A percentile compares a stretch with the other conserved stretches of the same genome.
Evolutionary conservation across 2,113 vertebrate genomes (phyloP).

Genomic region (Carlito syrichta): DNA sequence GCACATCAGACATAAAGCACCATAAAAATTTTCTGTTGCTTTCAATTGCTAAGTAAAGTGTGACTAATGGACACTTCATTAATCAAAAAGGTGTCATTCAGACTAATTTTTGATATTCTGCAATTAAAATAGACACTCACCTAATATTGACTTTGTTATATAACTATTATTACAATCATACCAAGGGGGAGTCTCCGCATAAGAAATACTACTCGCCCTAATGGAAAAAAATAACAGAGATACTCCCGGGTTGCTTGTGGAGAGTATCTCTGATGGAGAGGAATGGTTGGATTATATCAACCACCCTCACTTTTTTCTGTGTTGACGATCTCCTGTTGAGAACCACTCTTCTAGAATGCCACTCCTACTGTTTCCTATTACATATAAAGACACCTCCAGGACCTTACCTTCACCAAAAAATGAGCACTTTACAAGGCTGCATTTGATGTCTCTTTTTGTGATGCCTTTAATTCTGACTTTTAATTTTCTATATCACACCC

Average conservation of each 20-base stretch:
- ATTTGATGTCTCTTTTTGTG: background rate
- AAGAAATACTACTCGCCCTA: background rate
- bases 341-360: background rate
- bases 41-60: background rate
- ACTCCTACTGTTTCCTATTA: background rate
- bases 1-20: background rate
- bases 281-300: background rate
- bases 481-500: background rate
- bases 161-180: background rate
- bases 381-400: background rate
- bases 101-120: background rate
- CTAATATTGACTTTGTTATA: background rate
- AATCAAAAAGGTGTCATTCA: background rate
- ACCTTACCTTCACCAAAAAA: background rate
- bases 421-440: background rate
- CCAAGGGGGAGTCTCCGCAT: background rate
- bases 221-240: background rate
- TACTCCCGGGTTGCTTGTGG: background rate
- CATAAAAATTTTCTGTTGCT: background rate
- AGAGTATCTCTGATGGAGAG: background rate
- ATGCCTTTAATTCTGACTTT: background rate
- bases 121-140: background rate
- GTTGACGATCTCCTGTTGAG: background rate
- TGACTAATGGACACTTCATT: background rate
- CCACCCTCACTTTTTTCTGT: background rate